Evolutionary conservation across 2,113 vertebrate species (phyloP), one percentile per base, ranked within the genome.

Genomic region (Phyllostomus hastatus): DNA sequence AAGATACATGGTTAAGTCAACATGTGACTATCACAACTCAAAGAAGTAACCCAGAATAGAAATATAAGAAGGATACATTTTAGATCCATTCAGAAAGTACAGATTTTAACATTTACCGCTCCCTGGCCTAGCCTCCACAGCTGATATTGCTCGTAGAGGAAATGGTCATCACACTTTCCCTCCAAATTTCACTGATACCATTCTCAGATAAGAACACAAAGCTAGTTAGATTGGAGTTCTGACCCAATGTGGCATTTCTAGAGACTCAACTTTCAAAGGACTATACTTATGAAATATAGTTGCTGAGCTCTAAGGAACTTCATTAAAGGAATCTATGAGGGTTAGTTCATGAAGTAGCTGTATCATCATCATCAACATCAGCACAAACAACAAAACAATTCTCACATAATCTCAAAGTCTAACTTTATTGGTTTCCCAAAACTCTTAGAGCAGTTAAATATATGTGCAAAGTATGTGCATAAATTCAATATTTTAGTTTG

Each of bases 401-500:
- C 28, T 73, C 38, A 76, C 2, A 92, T 28, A 43, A 50, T 69
- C 20, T 86, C 64, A 64, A 81, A 66, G 22, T 43, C 50, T 91
- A 84, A 90, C 28, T 48, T 54, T 70, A 16, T 43, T 81, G n/a
- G 38, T 84, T 90, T 88, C 83, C 50, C 50, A 67, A 22, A 90
- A 92, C 24, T 86, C 57, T 64, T 64, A 43, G 59, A 96, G 33
- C 11, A 75, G 70, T 75, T 31, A 79, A 33, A 52, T 7, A 59
- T 26, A 38, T 10, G 64, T 11, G 11, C 75, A 78, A 78, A 78
- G 31, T 78, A 17, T 43, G 16, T 41, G 19, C 75, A 20, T 35
- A 91, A 1, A 57, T 72, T 91, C 66, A 86, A 38, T 70, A 17
- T 90, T 93, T 97, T 84, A 75, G 15, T 33, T 95, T 90, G 64